phyloP scores from a whole-genome alignment of 2,113 vertebrate species.

The Procavia capensis region DNA sequence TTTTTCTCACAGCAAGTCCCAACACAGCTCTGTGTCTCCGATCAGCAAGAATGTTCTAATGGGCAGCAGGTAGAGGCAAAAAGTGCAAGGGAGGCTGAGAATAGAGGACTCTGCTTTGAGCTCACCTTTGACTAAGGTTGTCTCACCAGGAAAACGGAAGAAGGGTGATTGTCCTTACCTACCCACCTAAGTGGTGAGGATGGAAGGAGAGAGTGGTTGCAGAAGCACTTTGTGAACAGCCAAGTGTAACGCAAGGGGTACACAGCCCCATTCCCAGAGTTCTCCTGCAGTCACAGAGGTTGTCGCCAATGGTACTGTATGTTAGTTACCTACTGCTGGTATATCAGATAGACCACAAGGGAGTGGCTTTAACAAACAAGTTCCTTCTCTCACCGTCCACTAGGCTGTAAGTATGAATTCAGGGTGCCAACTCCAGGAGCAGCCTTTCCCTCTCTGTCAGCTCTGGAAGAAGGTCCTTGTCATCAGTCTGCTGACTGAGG shows the following conservation, averaged over 20 bases:
- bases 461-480: too few relatives aligned
- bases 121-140: neutral
- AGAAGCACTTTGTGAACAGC: neutral
- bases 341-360: too few relatives aligned
- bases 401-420: too few relatives aligned
- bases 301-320: rapidly evolving
- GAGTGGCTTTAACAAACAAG: too few relatives aligned
- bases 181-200: neutral
- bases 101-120: neutral
- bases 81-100: neutral
- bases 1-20: neutral
- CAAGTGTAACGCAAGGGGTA: rapidly evolving
- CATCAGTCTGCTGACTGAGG: too few relatives aligned
- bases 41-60: neutral
- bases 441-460: too few relatives aligned
- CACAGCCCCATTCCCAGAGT: neutral
- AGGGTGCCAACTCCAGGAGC: too few relatives aligned
- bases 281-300: neutral
- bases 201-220: neutral
- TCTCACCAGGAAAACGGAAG: neutral
- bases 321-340: too few relatives aligned
- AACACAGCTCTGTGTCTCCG: neutral
- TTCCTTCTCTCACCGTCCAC: too few relatives aligned
- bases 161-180: neutral
- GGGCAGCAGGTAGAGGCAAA: slow-evolving; percentile 1